phyloP scores from a whole-genome alignment of 2,888 invertebrate species.

The Malthinus seriepunctatus region DNA sequence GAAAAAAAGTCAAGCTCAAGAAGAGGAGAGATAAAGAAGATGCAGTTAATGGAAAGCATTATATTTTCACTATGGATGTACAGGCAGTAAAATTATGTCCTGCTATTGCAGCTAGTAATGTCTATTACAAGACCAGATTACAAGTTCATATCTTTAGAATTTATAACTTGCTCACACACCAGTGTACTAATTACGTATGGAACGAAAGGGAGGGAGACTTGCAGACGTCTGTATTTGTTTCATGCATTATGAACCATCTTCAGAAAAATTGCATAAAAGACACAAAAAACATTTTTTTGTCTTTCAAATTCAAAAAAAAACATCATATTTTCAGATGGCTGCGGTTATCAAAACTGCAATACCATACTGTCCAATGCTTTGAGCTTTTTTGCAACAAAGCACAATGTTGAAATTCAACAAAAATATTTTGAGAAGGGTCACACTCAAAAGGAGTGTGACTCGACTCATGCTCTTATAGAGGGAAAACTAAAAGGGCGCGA shows the following conservation, averaged over 20 bases:
- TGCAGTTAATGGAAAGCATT: not conserved
- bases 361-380: slow-evolving; percentile 1
- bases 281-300: slow-evolving; percentile 9
- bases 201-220: slow-evolving; percentile 16
- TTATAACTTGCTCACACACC: slow-evolving; percentile 11
- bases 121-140: slow-evolving; percentile 13
- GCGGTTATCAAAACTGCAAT: slow-evolving; percentile 10
- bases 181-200: slow-evolving; percentile 15
- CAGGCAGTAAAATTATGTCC: slow-evolving; percentile 7
- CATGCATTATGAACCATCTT: slow-evolving; percentile 12
- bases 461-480: slow-evolving; percentile 1
- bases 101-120: not conserved
- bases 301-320: too few species aligned
- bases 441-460: slow-evolving; percentile 11
- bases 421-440: too few species aligned
- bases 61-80: not conserved
- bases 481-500: not conserved
- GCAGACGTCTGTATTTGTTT: slow-evolving; percentile 5
- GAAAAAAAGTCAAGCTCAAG: not conserved
- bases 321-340: slow-evolving; percentile 1
- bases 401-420: slow-evolving; percentile 6
- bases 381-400: not conserved
- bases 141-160: slow-evolving; percentile 5
- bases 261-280: slow-evolving; percentile 4
- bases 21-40: not conserved